phyloP scores from a whole-genome alignment of 2,888 invertebrate species.

The Apodemia duryi region DNA sequence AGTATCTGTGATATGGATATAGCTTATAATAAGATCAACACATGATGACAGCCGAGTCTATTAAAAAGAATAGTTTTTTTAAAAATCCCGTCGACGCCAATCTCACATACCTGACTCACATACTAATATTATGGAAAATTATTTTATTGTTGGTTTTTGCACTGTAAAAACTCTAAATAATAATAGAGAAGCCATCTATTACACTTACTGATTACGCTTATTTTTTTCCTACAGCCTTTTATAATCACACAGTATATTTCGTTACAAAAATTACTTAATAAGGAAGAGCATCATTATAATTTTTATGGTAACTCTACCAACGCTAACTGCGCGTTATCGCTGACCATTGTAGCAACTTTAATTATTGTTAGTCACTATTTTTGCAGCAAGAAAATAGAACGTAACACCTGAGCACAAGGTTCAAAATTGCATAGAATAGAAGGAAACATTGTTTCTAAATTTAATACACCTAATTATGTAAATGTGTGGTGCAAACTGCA shows the following conservation, averaged over 20 bases:
- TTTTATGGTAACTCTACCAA: conserved; percentile 4
- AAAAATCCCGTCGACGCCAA: too few relatives aligned
- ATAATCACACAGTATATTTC: not conserved
- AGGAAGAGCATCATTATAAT: conserved; percentile 1
- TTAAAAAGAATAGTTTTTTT: too few relatives aligned
- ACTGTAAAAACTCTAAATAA: too few relatives aligned
- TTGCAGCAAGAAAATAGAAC: conserved; percentile 10
- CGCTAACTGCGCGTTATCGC: conserved; percentile 20
- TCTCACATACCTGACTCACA: too few relatives aligned
- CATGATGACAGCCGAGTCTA: too few relatives aligned
- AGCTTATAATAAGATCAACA: too few relatives aligned
- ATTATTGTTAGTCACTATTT: conserved; percentile 20
- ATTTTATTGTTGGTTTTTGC: too few relatives aligned
- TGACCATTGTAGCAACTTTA: conserved; percentile 25
- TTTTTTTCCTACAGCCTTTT: too few relatives aligned
- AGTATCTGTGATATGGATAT: too few relatives aligned
- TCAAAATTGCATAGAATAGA: not conserved
- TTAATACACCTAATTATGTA: conserved; percentile 4
- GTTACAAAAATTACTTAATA: not conserved
- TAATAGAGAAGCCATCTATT: too few relatives aligned
- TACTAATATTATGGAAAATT: too few relatives aligned
- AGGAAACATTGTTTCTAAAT: not conserved
- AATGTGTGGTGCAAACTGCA: not conserved
- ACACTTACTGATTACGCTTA: too few relatives aligned
- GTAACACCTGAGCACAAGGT: not conserved